phyloP scores from a whole-genome alignment of 1,140 invertebrate species.

The Drosophila parabipectinata region DNA sequence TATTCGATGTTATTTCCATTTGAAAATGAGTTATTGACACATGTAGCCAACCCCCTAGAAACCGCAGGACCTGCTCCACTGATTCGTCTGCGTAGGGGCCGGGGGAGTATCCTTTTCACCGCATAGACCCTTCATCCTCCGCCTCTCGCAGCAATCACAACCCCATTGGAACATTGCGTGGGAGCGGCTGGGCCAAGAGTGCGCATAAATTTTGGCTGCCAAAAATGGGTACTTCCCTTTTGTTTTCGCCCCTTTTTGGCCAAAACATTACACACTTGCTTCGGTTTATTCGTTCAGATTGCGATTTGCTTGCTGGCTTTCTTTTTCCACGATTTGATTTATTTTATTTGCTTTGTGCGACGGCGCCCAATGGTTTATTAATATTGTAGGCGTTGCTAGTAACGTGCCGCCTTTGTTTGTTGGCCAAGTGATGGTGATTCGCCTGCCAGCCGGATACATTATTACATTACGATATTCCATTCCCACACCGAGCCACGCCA shows the following conservation, averaged over 20 bases:
- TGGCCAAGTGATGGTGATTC: conserved; percentile 51
- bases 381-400: conserved; percentile 75
- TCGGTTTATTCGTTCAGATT: conserved; percentile 53
- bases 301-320: conserved; percentile 78
- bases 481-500: conserved; percentile 27
- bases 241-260: conserved; percentile 21
- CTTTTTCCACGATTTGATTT: conserved; percentile 75
- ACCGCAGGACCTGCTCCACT: conserved; percentile 40
- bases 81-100: background rate
- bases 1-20: conserved; percentile 81
- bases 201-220: conserved; percentile 74
- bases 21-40: conserved; percentile 80
- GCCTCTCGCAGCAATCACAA: conserved; percentile 15
- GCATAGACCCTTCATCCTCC: background rate
- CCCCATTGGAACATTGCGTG: conserved; percentile 43
- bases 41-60: conserved; percentile 58
- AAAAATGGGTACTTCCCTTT: conserved; percentile 63
- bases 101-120: background rate
- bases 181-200: conserved; percentile 58
- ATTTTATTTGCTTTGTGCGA: conserved; percentile 83
- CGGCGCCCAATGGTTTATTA: conserved; percentile 77
- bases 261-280: conserved; percentile 52
- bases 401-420: conserved; percentile 58
- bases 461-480: conserved; percentile 46
- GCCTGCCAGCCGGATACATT: conserved; percentile 53